Base-by-base conservation (phyloP, 2,888 invertebrate species). In the Ellobium chinense region DNA sequence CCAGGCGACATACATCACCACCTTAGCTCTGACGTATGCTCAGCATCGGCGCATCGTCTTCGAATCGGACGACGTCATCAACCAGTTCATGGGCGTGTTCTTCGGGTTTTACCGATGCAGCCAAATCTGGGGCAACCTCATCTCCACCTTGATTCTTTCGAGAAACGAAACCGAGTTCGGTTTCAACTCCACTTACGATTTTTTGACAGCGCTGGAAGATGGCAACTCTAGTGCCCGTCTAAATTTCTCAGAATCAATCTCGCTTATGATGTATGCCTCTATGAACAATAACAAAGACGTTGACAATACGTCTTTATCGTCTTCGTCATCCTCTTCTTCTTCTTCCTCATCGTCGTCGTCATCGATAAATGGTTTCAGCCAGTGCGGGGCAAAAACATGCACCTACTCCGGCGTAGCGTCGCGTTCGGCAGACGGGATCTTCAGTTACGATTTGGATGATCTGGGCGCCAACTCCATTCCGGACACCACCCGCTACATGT, bases 91-190 rank as follows among this genome's bases (percentile, higher is more conserved):
- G 89, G 91, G 91, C 21, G 89, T 92, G 78, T 92, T 92, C 76
- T 89, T 88, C 77, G 90, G 89, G 14, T 87, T 91, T 63, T 89
- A 89, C 80, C 87, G 91, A 74, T 89, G 87, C 68, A 91, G 91
- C 74, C 91, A 91, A 77, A 88, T 92, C 14, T 91, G 91, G 91
- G 92, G 91, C 21, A 91, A 92, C 60, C 84, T 91, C 12, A 89
- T 92, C 29, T 90, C 91, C 2, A 89, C 91, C 3, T 75, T 88
- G 1, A 87, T 91, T 14, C 82, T 92, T 7, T 83, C 85, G 0
- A 85, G 85, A 66, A 88, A 88, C 76, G 75, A 58, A 36, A 82
- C 82, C 2, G 69, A 63, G 5, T 18, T 21, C 24, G 62, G 21
- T 21, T 24, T n/a, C 2, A 75, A 75, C 54, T 21, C 63, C 1